These are phyloP conservation scores for Puffinus mauretanicus DNA, from an alignment of 2,113 vertebrate species.

Conservation along the genomic window DNA sequence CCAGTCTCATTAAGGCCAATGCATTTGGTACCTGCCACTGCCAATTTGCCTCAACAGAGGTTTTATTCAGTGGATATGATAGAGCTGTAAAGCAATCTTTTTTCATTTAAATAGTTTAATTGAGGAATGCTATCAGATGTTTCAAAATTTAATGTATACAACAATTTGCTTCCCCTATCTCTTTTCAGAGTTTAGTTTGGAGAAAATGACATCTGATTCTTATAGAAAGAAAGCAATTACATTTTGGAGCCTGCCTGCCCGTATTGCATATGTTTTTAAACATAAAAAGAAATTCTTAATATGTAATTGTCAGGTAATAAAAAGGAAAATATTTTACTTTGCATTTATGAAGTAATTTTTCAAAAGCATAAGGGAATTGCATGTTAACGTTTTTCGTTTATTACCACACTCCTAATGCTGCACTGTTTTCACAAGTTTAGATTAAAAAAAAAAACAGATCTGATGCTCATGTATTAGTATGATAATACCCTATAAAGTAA, in stretches of 20 bases:
- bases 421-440: constrained; percentile 78
- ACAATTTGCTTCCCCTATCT: constrained; percentile 82
- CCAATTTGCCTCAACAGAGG: constrained; percentile 91
- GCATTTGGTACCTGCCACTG: constrained; percentile 87
- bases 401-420: constrained; percentile 77
- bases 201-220: constrained; percentile 87
- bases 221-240: constrained; percentile 86
- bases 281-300: constrained; percentile 88
- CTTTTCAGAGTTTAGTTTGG: constrained; percentile 79
- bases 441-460: constrained; percentile 25
- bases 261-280: constrained; percentile 83
- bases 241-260: constrained; percentile 77
- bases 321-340: constrained; percentile 85
- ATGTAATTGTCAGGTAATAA: constrained; percentile 89
- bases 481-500: constrained; percentile 66
- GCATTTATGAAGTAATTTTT: constrained; percentile 85
- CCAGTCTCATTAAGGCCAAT: constrained; percentile 81
- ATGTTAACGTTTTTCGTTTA: constrained; percentile 81
- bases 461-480: constrained; percentile 61
- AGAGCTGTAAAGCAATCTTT: constrained; percentile 95
- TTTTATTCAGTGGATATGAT: constrained; percentile 94
- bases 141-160: constrained; percentile 92
- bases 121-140: constrained; percentile 93
- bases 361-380: constrained; percentile 84
- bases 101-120: constrained; percentile 96